Conservation (phyloP, 2,797 vertebrate species). For the Hemitrygon akajei region DNA sequence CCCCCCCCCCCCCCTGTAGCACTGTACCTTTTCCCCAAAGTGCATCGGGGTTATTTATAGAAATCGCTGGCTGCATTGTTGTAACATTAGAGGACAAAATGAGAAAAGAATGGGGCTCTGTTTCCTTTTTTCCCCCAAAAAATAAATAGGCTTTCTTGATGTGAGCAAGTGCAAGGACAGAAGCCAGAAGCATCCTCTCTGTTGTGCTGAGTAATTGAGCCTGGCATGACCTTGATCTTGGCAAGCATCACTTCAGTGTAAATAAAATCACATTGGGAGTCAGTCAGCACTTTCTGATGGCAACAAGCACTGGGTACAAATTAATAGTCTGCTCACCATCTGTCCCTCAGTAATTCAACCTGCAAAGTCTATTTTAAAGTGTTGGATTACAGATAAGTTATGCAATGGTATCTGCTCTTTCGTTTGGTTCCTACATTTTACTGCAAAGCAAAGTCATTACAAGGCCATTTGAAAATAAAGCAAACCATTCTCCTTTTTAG, state of each 20-base stretch:
- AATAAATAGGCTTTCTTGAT: background rate
- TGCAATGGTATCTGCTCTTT: background rate
- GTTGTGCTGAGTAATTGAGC: background rate
- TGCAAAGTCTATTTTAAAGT: conserved; percentile 1
- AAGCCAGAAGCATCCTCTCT: background rate
- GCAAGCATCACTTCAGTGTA: background rate
- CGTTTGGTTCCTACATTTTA: background rate
- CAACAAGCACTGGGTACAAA: background rate
- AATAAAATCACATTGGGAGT: background rate
- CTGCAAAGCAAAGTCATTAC: conserved; percentile 17
- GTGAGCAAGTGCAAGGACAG: background rate
- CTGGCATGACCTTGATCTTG: background rate
- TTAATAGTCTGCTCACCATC: conserved; percentile 21
- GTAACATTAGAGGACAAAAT: background rate
- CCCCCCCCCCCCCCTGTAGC: background rate
- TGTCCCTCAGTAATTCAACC: background rate
- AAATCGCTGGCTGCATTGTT: too few relatives aligned
- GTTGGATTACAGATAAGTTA: background rate
- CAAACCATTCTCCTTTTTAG: background rate
- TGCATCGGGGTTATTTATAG: background rate
- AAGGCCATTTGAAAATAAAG: conserved; percentile 19
- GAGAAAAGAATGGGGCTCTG: background rate
- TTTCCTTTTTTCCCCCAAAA: background rate
- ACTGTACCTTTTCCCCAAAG: background rate
- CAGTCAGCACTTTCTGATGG: background rate